Evolutionary conservation across 1,140 invertebrate genomes (phyloP).

Genomic region (Leptinotarsa defecta): DNA sequence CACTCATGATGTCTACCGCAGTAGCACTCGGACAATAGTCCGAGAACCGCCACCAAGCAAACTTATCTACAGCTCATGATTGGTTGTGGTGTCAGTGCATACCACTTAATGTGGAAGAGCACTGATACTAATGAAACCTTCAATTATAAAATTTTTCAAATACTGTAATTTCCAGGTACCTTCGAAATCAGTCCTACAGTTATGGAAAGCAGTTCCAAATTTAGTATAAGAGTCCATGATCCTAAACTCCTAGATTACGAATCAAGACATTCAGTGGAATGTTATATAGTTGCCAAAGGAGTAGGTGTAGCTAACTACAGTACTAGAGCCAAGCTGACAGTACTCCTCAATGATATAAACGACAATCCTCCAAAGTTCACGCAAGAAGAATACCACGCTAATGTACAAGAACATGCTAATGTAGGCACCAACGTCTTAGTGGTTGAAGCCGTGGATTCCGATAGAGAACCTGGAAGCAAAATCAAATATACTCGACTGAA

Average conservation of each 20-base stretch:
- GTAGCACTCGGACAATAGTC: no score
- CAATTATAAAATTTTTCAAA: not conserved
- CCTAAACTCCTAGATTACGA: slow-evolving; percentile 84
- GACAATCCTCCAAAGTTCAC: slow-evolving; percentile 87
- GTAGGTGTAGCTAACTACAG: slow-evolving; percentile 75
- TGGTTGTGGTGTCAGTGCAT: no score
- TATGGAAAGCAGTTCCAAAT: slow-evolving; percentile 78
- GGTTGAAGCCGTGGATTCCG: slow-evolving; percentile 77
- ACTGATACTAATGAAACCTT: no score
- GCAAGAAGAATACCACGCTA: slow-evolving; percentile 68
- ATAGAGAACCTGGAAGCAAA: slow-evolving; percentile 72
- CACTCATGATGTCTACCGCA: no score
- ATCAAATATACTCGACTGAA: slow-evolving; percentile 70
- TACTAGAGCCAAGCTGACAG: slow-evolving; percentile 72
- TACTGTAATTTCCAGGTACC: slow-evolving; percentile 60
- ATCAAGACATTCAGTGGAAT: slow-evolving; percentile 69
- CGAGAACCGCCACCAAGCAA: no score
- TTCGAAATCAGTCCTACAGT: slow-evolving; percentile 89
- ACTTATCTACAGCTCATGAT: no score
- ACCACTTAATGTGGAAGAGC: no score
- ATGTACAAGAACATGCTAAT: slow-evolving; percentile 34
- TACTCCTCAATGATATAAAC: slow-evolving; percentile 86
- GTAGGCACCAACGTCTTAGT: slow-evolving; percentile 68
- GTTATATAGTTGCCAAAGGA: slow-evolving; percentile 82
- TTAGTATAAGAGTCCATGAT: slow-evolving; percentile 83